A percentile compares a stretch with the other conserved stretches of the same genome.
Conservation (phyloP, 2,888 invertebrate species). For the Neoitamus cyanurus region DNA sequence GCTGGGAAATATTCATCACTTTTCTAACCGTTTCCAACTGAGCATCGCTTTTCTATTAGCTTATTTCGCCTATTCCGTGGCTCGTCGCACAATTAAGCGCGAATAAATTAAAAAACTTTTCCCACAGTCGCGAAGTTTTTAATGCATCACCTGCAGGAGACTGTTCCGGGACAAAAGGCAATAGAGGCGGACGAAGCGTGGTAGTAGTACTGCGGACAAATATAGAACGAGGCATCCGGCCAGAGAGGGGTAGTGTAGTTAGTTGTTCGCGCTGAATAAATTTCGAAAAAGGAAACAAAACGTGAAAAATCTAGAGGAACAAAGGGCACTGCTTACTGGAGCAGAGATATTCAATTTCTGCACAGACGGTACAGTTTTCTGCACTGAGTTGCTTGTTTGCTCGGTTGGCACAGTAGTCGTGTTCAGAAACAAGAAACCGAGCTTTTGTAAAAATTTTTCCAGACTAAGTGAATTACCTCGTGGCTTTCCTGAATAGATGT, state of each 20-base stretch:
- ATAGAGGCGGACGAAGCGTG: not conserved
- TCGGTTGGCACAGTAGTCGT: not conserved
- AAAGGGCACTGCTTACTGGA: not conserved
- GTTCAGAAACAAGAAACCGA: conserved; percentile 27
- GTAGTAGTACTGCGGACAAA: not conserved
- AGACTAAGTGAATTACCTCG: conserved; percentile 39
- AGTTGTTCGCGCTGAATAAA: not conserved
- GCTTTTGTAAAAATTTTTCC: conserved; percentile 17
- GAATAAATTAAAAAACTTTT: conserved; percentile 34
- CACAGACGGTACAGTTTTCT: not conserved
- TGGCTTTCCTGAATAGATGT: conserved; percentile 36
- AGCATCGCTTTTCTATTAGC: not conserved
- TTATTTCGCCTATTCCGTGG: conserved; percentile 3
- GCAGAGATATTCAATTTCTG: conserved; percentile 27
- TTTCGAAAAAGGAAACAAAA: not conserved
- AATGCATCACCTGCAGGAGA: conserved; percentile 22
- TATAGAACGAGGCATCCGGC: not conserved
- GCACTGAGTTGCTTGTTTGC: not conserved
- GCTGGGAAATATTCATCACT: not conserved
- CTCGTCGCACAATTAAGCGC: not conserved
- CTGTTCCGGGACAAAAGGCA: not conserved
- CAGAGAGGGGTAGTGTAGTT: not conserved
- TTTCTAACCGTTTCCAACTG: not conserved
- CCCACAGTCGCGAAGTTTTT: not conserved
- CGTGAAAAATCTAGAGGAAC: not conserved